Evolutionary conservation across 2,113 vertebrate genomes (phyloP), one percentile per base, ranked within the genome.

Genomic region (Chaenogobius annularis): DNA sequence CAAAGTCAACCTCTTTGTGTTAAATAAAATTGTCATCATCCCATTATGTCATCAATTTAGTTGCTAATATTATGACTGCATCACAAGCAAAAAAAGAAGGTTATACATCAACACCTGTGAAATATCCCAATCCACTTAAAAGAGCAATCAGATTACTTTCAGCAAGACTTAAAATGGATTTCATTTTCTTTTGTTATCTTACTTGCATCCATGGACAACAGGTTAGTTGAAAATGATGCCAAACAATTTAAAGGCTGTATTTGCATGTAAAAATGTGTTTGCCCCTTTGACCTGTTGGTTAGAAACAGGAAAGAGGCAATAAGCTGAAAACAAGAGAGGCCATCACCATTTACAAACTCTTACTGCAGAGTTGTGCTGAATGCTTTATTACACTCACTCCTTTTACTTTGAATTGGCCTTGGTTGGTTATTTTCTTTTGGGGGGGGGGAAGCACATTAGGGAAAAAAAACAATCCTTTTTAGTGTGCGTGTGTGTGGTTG

Each of bases 221-320:
- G 89, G 91, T 93, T 86, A 90, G 89, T 91, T 92, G 55, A 23
- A 23, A 89, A 89, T 90, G 87, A 89, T 89, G 88, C 83, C 74
- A 89, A 90, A 85, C 80, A 71, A 82, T 88, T 90, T 82, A 78
- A 89, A 85, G 89, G 87, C 80, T 90, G 78, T 54, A 54, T 54
- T 19, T 90, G 87, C 89, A 91, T 91, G 91, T 88, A 76, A 82
- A 86, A 46, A 40, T 7, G 80, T 89, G 83, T 87, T 83, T 87
- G 73, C 73, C 82, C 80, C 78, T 82, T 88, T 77, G 83, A 70
- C 83, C 77, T 85, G 80, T 89, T 89, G 73, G 82, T 2, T 84
- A 79, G 81, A 84, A 79, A 80, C 81, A 74, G 81, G 81, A 72
- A 70, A 76, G 64, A 83, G 67, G 82, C 81, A 69, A 74, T 74